These are phyloP conservation scores for Amorpha juglandis DNA, from an alignment of 2,888 invertebrate species.

Conservation along the genomic window DNA sequence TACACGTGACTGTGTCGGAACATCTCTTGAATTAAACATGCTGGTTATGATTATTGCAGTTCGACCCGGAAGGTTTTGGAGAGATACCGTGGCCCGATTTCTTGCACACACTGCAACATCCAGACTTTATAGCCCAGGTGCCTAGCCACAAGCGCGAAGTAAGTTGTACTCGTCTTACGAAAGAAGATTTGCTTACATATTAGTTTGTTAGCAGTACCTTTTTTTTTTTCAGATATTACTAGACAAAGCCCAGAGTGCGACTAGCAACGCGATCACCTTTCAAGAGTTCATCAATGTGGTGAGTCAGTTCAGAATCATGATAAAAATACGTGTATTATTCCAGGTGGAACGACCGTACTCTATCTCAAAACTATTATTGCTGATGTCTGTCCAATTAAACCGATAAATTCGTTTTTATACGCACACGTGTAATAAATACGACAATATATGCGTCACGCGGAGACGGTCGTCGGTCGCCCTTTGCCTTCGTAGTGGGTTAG, in stretches of 20 bases:
- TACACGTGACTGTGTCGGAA: slow-evolving; percentile 56
- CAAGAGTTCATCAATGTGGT: slow-evolving; percentile 98
- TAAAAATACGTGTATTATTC: slow-evolving; percentile 3
- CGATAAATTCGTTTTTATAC: slow-evolving; percentile 54
- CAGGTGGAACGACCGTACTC: slow-evolving; percentile 9
- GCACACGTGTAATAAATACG: slow-evolving; percentile 58
- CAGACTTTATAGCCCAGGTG: slow-evolving; percentile 91
- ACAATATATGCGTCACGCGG: slow-evolving; percentile 54
- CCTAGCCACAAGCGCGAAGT: slow-evolving; percentile 77
- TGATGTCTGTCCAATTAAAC: slow-evolving; percentile 48
- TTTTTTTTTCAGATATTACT: slow-evolving; percentile 81
- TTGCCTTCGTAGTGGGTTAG: slow-evolving; percentile 64
- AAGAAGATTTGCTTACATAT: background rate
- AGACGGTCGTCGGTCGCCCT: slow-evolving; percentile 49
- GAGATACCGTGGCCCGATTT: slow-evolving; percentile 96
- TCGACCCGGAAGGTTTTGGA: slow-evolving; percentile 96
- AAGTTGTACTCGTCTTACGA: too few relatives aligned
- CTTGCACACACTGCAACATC: slow-evolving; percentile 88
- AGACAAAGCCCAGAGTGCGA: slow-evolving; percentile 88
- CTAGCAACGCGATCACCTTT: slow-evolving; percentile 92
- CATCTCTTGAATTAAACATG: slow-evolving; percentile 19
- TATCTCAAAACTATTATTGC: slow-evolving; percentile 19
- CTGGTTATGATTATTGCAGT: slow-evolving; percentile 81
- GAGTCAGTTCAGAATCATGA: slow-evolving; percentile 67
- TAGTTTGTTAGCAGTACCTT: background rate